Base-by-base conservation (phyloP, 2,113 vertebrate species). In the Azemiops feae region DNA sequence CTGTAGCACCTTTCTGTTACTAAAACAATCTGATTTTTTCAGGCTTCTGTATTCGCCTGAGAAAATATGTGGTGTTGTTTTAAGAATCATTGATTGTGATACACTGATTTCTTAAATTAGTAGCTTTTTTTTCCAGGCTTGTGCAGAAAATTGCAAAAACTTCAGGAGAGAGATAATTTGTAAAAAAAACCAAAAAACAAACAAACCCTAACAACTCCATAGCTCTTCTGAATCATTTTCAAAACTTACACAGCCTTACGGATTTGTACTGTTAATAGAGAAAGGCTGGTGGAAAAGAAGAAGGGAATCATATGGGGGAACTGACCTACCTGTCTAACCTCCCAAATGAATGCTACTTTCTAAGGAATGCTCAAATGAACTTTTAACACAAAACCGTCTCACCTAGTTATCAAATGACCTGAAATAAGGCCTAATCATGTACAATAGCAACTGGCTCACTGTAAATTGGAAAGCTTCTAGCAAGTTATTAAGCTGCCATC, bases 361-460 rank as follows among this genome's bases (percentile, higher is more conserved):
- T 93, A 0, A 14, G 0, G 87, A 94, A 94, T 95, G 96, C 92
- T 93, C 94, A 88, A 93, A 93, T 95, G 96, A 96, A 96, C 95
- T 60, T 60, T 92, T 91, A 69, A 18, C 90, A 0, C 90, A 0
- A 60, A 0, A 53, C 95, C 94, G 95, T 93, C 93, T 95, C 95
- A 90, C 95, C 95, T 47, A 95, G 85, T 96, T 97, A 96, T 95
- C 95, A 95, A 97, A 95, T 97, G 95, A 96, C 94, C 96, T 96
- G 95, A 96, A 97, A 97, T 95, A 85, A 85, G 95, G 94, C 94
- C 89, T 3, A 60, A 88, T 95, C 93, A 93, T 94, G 95, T 96
- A 94, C 95, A 7, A 0, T 5, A 95, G 91, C 96, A 97, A 95
- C 94, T 95, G 95, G 91, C 86, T 95, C 95, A 87, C 34, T 90